phyloP scores from a whole-genome alignment of 1,140 invertebrate genomes.

The Tigriopus japonicus region DNA sequence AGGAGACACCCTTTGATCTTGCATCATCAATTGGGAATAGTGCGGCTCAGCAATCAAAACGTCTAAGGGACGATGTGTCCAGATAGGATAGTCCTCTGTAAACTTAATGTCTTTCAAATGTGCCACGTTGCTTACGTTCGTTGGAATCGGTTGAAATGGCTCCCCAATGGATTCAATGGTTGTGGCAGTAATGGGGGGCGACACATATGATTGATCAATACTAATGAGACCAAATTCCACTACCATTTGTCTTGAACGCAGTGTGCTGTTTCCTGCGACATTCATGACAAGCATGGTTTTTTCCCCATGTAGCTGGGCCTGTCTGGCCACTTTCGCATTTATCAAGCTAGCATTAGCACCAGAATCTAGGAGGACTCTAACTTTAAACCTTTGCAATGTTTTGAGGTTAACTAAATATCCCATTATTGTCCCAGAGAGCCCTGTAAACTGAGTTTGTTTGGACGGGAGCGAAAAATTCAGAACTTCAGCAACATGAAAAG shows the following conservation, averaged over 20 bases:
- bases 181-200: neutral
- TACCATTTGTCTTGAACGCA: neutral
- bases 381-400: neutral
- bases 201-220: neutral
- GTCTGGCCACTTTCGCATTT: neutral
- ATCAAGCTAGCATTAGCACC: neutral
- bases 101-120: neutral
- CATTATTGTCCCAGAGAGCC: too few species aligned
- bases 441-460: too few species aligned
- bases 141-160: neutral
- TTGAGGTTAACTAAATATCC: too few species aligned
- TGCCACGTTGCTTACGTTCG: neutral
- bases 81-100: neutral
- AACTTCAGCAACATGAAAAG: too few species aligned
- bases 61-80: neutral
- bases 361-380: neutral
- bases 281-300: neutral
- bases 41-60: neutral
- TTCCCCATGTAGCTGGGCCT: neutral
- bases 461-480: too few species aligned
- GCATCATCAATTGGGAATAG: neutral
- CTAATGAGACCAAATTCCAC: neutral
- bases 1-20: neutral
- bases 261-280: neutral
- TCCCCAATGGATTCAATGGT: neutral